Evolutionary conservation across 1,140 invertebrate species (phyloP).

Genomic region (Lysiphlebus fabarum): DNA sequence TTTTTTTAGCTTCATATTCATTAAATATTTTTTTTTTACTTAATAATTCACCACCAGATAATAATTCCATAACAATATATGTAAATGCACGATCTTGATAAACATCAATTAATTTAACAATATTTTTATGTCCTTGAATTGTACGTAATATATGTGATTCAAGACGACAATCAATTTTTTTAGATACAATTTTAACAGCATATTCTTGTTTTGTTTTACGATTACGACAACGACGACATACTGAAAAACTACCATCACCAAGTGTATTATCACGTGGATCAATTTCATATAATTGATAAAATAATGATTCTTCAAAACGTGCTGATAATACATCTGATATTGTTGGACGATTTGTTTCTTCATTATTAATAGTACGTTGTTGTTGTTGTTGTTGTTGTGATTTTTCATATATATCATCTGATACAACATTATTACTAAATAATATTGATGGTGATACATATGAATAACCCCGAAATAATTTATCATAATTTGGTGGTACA

Average conservation of each 20-base stretch:
- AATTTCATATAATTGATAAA: slow-evolving; percentile 83
- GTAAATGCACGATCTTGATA: slow-evolving; percentile 76
- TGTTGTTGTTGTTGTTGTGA: neutral
- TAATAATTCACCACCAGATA: slow-evolving; percentile 85
- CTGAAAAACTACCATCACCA: slow-evolving; percentile 86
- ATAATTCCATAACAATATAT: slow-evolving; percentile 83
- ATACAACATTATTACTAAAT: slow-evolving; percentile 82
- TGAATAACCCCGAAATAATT: slow-evolving; percentile 91
- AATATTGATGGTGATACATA: slow-evolving; percentile 91
- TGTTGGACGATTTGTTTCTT: slow-evolving; percentile 25
- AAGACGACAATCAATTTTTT: slow-evolving; percentile 70
- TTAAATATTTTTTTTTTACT: slow-evolving; percentile 67
- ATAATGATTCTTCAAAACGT: slow-evolving; percentile 71
- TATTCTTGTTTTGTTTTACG: slow-evolving; percentile 69
- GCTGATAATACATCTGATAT: slow-evolving; percentile 30
- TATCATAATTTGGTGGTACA: slow-evolving; percentile 79
- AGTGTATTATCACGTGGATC: slow-evolving; percentile 66
- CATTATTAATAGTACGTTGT: neutral
- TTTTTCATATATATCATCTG: slow-evolving; percentile 63
- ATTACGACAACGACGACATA: slow-evolving; percentile 81
- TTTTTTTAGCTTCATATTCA: slow-evolving; percentile 65
- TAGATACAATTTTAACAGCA: slow-evolving; percentile 88
- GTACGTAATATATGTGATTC: slow-evolving; percentile 76
- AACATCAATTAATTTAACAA: slow-evolving; percentile 82
- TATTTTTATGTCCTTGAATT: slow-evolving; percentile 85